phyloP scores from a whole-genome alignment of 1,140 invertebrate species.

The Aphelenchoides fujianensis region DNA sequence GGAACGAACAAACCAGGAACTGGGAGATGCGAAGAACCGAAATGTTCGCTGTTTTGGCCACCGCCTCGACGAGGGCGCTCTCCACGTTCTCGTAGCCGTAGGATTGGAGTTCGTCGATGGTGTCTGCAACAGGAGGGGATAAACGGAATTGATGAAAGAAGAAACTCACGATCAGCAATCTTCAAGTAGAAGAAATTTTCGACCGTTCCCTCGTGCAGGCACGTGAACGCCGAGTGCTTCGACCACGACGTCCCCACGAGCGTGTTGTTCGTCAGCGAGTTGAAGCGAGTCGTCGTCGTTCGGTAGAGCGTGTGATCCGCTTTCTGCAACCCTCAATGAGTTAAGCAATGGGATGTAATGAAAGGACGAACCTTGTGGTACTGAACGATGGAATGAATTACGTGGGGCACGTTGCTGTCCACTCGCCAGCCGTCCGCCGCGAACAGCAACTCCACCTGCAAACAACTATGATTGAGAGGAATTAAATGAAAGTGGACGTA shows the following conservation, averaged over 20 bases:
- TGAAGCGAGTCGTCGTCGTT: slow-evolving; percentile 23
- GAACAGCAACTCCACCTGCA: slow-evolving; percentile 31
- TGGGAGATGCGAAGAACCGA: slow-evolving; percentile 38
- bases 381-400: slow-evolving; percentile 32
- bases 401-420: not conserved
- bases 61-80: slow-evolving; percentile 31
- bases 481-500: no score
- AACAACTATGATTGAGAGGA: no score
- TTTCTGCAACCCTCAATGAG: no score
- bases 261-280: slow-evolving; percentile 30
- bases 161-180: slow-evolving; percentile 25
- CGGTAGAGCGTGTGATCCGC: not conserved
- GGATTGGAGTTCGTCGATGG: slow-evolving; percentile 23
- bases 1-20: slow-evolving; percentile 32
- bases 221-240: slow-evolving; percentile 21
- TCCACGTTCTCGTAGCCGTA: slow-evolving; percentile 39
- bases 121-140: no score
- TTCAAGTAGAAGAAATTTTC: slow-evolving; percentile 34
- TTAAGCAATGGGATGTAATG: no score
- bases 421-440: slow-evolving; percentile 19
- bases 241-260: slow-evolving; percentile 22
- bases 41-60: slow-evolving; percentile 31
- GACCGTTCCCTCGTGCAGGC: not conserved
- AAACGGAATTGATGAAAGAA: no score
- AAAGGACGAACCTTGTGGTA: slow-evolving; percentile 34